Evolutionary conservation across 2,888 invertebrate genomes (phyloP).

Genomic region (Chrysolina haemoptera): DNA sequence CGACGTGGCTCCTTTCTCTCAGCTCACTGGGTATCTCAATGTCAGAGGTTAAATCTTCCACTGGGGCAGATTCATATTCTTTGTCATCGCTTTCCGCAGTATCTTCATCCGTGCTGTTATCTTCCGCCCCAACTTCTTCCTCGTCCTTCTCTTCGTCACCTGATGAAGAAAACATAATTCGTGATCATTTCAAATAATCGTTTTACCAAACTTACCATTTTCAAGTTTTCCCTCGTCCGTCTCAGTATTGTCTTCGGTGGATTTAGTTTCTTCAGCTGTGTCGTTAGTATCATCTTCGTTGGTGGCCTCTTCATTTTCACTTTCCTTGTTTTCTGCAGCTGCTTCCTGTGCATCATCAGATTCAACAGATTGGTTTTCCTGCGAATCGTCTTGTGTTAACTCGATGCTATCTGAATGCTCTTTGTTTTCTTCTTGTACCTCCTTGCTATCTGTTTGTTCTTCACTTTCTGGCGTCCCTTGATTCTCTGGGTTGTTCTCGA

Average conservation of each 20-base stretch:
- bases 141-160: not conserved
- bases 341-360: conserved; percentile 36
- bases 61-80: conserved; percentile 65
- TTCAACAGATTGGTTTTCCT: conserved; percentile 44
- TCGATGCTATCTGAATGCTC: conserved; percentile 32
- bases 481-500: conserved; percentile 61
- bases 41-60: conserved; percentile 76
- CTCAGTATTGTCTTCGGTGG: conserved; percentile 24
- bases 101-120: conserved; percentile 11
- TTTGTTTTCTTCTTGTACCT: conserved; percentile 33
- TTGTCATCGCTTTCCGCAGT: conserved; percentile 28
- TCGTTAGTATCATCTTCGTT: not conserved
- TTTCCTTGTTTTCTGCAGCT: conserved; percentile 15
- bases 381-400: conserved; percentile 32
- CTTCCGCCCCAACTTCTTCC: not conserved
- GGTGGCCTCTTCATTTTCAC: conserved; percentile 14
- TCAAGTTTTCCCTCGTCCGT: not conserved
- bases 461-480: conserved; percentile 61
- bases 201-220: not conserved
- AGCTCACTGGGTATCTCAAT: conserved; percentile 83
- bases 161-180: not conserved
- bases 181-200: not conserved
- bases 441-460: conserved; percentile 38
- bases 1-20: conserved; percentile 85
- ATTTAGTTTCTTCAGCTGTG: not conserved